Conservation (phyloP, 2,113 vertebrate genomes). For the Ammodytes dubius region DNA sequence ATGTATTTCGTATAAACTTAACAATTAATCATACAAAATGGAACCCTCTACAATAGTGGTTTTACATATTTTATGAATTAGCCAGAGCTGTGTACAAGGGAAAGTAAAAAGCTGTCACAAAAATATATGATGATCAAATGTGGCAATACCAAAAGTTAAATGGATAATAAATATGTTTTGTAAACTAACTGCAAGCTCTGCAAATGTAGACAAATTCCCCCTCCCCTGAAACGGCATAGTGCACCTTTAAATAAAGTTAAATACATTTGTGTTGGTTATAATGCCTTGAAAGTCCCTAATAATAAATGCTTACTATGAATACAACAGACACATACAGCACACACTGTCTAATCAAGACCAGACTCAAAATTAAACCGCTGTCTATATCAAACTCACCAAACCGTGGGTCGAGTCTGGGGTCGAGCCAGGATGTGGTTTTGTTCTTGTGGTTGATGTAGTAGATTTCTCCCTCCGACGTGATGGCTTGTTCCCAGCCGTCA, state of each 20-base stretch:
- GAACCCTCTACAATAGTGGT: not conserved
- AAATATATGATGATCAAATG: not conserved
- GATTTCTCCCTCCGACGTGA: conserved; percentile 98
- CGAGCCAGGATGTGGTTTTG: conserved; percentile 99
- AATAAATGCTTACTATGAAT: not conserved
- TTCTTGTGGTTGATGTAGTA: conserved; percentile 99
- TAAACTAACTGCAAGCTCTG: too few relatives aligned
- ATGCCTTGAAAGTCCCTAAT: not conserved
- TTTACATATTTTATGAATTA: not conserved
- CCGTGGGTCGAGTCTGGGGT: conserved; percentile 96
- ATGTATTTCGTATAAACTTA: not conserved
- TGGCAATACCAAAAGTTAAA: too few relatives aligned
- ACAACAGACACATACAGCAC: too few relatives aligned
- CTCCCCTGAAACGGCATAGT: too few relatives aligned
- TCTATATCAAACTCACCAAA: conserved; percentile 89
- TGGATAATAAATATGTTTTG: too few relatives aligned
- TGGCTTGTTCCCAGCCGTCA: conserved; percentile 98
- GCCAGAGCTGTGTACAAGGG: not conserved
- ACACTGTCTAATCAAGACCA: not conserved
- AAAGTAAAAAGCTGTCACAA: conserved; percentile 22
- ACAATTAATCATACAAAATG: conserved; percentile 41
- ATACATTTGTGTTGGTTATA: not conserved
- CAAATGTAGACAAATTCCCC: too few relatives aligned
- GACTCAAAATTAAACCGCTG: not conserved
- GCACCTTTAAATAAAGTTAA: too few relatives aligned